Evolutionary conservation across 2,113 vertebrate species (phyloP).

Genomic region (Notothenia rossii): DNA sequence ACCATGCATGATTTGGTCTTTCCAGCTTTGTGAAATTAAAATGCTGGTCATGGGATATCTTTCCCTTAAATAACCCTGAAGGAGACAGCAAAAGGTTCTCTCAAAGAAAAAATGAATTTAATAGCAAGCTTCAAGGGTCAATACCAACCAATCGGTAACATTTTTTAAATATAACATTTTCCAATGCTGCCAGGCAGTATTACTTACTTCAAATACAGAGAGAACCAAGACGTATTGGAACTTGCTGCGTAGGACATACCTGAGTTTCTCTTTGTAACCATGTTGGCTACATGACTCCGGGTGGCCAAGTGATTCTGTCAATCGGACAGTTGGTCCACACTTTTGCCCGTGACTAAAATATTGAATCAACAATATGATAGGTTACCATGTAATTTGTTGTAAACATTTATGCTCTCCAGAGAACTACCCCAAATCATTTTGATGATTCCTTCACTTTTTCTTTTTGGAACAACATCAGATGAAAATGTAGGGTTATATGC

Average conservation of each 20-base stretch:
- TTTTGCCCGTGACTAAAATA: too few species aligned
- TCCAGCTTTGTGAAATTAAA: conserved; percentile 10
- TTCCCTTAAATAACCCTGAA: conserved; percentile 6
- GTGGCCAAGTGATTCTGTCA: too few species aligned
- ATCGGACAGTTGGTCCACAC: too few species aligned
- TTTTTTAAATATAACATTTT: not conserved
- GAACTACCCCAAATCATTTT: not conserved
- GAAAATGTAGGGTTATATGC: too few species aligned
- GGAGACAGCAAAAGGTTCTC: not conserved
- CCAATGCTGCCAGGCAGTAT: not conserved
- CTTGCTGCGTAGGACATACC: not conserved
- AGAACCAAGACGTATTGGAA: not conserved
- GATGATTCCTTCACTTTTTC: not conserved
- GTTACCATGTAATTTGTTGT: not conserved
- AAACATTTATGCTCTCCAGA: not conserved
- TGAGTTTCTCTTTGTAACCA: too few species aligned
- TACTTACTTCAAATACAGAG: not conserved
- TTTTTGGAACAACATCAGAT: not conserved
- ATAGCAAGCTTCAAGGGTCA: not conserved
- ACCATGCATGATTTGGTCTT: conserved; percentile 2
- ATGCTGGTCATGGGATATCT: not conserved
- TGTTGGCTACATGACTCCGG: too few species aligned
- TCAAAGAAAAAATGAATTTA: not conserved
- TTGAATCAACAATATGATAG: too few species aligned
- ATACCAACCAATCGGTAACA: not conserved